Conservation (phyloP, 2,113 vertebrate species). For the Psammodynastes pulverulentus region DNA sequence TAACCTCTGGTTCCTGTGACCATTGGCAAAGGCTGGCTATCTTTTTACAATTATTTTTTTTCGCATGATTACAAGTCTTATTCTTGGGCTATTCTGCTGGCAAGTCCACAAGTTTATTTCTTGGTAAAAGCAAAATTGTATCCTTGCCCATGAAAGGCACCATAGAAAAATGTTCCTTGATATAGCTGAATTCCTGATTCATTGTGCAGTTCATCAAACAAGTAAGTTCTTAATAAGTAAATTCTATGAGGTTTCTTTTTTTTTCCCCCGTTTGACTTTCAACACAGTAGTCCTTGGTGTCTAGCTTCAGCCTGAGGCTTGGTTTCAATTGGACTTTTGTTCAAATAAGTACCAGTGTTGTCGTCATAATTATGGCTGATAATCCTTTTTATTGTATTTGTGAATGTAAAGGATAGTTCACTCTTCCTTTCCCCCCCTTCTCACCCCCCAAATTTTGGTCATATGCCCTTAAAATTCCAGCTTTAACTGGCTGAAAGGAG, state of each 20-base stretch:
- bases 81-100: neutral
- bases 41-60: slow-evolving; percentile 25
- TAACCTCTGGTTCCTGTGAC: neutral
- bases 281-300: slow-evolving; percentile 64
- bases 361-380: slow-evolving; percentile 56
- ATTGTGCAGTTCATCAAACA: slow-evolving; percentile 49
- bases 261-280: slow-evolving; percentile 64
- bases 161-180: slow-evolving; percentile 33
- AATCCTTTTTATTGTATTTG: slow-evolving; percentile 61
- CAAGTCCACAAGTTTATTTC: neutral
- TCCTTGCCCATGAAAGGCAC: neutral
- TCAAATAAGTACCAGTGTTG: slow-evolving; percentile 70
- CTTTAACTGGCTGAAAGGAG: slow-evolving; percentile 16
- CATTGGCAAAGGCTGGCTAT: neutral
- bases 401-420: slow-evolving; percentile 51
- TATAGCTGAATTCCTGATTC: slow-evolving; percentile 49
- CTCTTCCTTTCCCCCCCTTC: neutral
- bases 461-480: slow-evolving; percentile 10
- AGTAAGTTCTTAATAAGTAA: slow-evolving; percentile 59
- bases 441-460: slow-evolving; percentile 39
- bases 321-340: slow-evolving; percentile 71
- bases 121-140: neutral
- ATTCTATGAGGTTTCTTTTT: slow-evolving; percentile 67
- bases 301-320: slow-evolving; percentile 61
- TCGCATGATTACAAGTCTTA: neutral